Conservation (phyloP, 2,888 invertebrate genomes). For the Acheta domesticus region DNA sequence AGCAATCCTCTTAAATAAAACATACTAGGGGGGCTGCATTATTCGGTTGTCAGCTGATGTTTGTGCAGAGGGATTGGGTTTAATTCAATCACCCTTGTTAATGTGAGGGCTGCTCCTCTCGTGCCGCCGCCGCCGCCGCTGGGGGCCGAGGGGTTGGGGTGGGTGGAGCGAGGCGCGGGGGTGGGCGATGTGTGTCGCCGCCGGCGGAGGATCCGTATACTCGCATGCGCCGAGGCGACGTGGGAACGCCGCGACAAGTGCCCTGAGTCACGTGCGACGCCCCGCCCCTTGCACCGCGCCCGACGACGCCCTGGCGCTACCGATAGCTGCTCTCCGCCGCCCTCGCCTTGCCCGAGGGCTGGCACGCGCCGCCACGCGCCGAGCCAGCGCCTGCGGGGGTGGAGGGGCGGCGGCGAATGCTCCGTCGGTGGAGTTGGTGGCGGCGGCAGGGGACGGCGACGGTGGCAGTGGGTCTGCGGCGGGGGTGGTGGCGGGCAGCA, state of each 20-base stretch:
- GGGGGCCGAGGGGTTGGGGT: neutral
- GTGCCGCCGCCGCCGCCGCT: neutral
- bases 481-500: no score
- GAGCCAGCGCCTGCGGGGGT: no score
- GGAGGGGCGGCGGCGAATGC: no score
- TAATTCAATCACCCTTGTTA: constrained; percentile 38
- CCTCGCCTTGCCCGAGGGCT: no score
- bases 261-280: neutral
- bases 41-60: constrained; percentile 38
- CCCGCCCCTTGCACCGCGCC: neutral
- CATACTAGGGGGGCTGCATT: constrained; percentile 38
- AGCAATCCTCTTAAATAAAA: constrained; percentile 37
- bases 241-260: constrained; percentile 9
- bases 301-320: neutral
- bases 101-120: constrained; percentile 26
- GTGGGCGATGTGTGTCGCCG: no score
- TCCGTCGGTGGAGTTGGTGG: no score
- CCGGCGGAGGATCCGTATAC: no score
- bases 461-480: no score
- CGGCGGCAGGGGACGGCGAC: no score
- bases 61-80: constrained; percentile 39
- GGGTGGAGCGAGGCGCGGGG: no score
- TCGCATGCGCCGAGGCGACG: neutral
- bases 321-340: no score
- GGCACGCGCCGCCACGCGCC: no score